These are phyloP conservation scores for Tapirus terrestris DNA, from an alignment of 2,113 vertebrate genomes.

Conservation along the genomic window DNA sequence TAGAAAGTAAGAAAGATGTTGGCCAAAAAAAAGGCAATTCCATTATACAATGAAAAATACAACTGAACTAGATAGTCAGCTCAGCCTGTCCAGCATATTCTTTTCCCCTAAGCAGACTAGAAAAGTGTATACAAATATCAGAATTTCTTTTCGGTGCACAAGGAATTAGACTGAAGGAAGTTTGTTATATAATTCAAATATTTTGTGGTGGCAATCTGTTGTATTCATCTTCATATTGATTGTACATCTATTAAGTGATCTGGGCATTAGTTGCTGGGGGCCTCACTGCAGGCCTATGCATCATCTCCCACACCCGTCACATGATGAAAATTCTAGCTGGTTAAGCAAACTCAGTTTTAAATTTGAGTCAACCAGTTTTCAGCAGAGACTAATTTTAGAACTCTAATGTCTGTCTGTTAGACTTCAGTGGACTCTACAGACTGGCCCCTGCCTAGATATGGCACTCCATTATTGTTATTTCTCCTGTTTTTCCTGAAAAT, in stretches of 20 bases:
- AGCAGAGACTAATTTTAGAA: not conserved
- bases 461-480: not conserved
- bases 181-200: not conserved
- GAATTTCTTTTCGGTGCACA: not conserved
- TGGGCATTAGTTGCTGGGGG: not conserved
- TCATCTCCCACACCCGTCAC: not conserved
- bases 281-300: fast-evolving
- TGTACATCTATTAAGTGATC: not conserved
- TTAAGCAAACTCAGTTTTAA: slow-evolving; percentile 1
- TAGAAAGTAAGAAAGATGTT: not conserved
- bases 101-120: not conserved
- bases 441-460: not conserved
- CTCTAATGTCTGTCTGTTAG: not conserved
- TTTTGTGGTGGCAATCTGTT: not conserved
- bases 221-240: not conserved
- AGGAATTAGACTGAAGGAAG: not conserved
- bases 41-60: not conserved
- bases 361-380: not conserved
- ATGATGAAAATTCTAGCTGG: not conserved
- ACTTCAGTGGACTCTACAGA: not conserved
- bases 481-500: slow-evolving; percentile 24
- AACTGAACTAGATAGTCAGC: not conserved
- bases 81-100: not conserved
- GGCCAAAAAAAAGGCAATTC: not conserved
- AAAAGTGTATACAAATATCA: not conserved